Percentiles rank a stretch among this genome's conserved stretches.
These are phyloP conservation scores for Leptinotarsa texana DNA, from an alignment of 1,140 invertebrate genomes.

Conservation along the genomic window DNA sequence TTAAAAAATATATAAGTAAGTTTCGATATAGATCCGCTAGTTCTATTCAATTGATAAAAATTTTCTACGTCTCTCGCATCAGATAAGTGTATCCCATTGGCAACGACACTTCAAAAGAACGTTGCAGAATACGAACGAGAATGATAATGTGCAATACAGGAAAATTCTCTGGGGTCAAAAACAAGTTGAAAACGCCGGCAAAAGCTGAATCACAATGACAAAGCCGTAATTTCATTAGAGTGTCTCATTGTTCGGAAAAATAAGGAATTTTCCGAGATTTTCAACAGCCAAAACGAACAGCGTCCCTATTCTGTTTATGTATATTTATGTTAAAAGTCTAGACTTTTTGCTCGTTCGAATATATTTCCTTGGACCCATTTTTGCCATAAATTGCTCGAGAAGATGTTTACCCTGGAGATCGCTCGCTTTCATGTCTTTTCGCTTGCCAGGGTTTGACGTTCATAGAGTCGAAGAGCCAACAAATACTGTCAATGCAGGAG, in stretches of 20 bases:
- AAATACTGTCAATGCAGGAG: neutral
- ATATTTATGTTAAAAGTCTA: conserved; percentile 24
- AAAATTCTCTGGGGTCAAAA: neutral
- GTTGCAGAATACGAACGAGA: neutral
- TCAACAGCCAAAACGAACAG: conserved; percentile 3
- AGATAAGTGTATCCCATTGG: too few species aligned
- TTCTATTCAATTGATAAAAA: too few species aligned
- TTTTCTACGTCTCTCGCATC: too few species aligned
- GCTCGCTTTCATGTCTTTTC: conserved; percentile 16
- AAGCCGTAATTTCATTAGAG: conserved; percentile 21
- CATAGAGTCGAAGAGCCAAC: neutral
- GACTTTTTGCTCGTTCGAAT: conserved; percentile 18
- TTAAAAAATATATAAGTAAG: too few species aligned
- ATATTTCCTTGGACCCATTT: conserved; percentile 13
- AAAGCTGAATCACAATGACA: conserved; percentile 22
- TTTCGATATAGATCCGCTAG: too few species aligned
- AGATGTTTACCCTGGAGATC: conserved; percentile 23
- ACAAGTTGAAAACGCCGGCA: neutral
- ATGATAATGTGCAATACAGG: neutral
- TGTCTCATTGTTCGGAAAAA: conserved; percentile 10
- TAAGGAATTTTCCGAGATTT: conserved; percentile 16
- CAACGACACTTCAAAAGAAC: neutral
- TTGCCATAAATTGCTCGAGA: conserved; percentile 7
- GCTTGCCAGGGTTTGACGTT: conserved; percentile 13
- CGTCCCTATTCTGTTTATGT: conserved; percentile 17